phyloP scores from a whole-genome alignment of 1,140 invertebrate species.

The Macrocentrus cingulum region DNA sequence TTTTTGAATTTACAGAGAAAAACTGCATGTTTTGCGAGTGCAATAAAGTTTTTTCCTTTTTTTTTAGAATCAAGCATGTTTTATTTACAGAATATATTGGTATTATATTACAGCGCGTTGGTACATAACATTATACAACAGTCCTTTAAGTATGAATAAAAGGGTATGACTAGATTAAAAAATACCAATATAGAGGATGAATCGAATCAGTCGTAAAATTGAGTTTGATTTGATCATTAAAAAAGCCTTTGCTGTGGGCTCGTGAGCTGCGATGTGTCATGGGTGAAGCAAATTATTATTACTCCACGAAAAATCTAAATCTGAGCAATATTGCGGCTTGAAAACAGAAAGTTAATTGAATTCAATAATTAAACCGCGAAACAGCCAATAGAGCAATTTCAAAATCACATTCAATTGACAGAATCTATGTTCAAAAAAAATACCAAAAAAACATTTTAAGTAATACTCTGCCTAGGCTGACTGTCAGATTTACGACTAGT shows the following conservation, averaged over 20 bases:
- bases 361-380: neutral
- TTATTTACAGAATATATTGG: constrained; percentile 22
- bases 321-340: neutral
- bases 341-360: constrained; percentile 5
- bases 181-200: constrained; percentile 16
- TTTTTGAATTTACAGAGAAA: no score
- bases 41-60: neutral
- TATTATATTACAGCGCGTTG: constrained; percentile 21
- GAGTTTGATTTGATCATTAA: neutral
- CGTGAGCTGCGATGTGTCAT: neutral
- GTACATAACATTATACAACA: constrained; percentile 17
- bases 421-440: neutral
- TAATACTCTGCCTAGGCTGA: constrained; percentile 13
- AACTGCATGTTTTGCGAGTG: neutral
- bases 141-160: constrained; percentile 24
- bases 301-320: constrained; percentile 1
- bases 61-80: constrained; percentile 18
- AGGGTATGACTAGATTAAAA: constrained; percentile 21
- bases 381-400: no score
- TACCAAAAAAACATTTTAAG: constrained; percentile 3
- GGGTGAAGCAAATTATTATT: neutral
- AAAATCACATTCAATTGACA: no score
- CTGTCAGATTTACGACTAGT: constrained; percentile 4
- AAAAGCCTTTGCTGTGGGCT: no score
- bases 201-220: constrained; percentile 15